Conservation (phyloP, 2,797 vertebrate genomes). For the Eospalax fontanierii region DNA sequence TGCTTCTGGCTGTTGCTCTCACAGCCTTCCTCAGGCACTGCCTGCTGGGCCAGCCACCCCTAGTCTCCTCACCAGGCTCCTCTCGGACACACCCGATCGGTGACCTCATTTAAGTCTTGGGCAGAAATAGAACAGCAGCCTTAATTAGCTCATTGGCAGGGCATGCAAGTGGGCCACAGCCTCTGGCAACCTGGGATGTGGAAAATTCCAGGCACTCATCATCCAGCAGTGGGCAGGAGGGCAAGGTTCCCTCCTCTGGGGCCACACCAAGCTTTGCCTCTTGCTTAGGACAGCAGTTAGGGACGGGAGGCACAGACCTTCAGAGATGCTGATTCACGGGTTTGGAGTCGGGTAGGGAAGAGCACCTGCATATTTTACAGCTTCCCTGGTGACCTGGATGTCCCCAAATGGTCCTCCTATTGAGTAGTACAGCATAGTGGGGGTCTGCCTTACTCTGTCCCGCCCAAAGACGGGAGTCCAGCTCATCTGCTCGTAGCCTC, state of each 20-base stretch:
- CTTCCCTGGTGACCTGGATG: accelerated
- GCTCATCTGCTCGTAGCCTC: not conserved
- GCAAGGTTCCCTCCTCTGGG: not conserved
- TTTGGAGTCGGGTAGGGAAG: accelerated
- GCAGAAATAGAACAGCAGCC: slow-evolving; percentile 46
- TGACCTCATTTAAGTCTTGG: slow-evolving; percentile 62
- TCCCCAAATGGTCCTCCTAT: not conserved
- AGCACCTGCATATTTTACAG: accelerated
- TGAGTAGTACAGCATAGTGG: accelerated
- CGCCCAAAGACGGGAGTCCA: accelerated
- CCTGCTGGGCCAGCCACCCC: not conserved
- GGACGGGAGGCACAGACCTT: not conserved
- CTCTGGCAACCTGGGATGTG: not conserved
- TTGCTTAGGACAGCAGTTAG: not conserved
- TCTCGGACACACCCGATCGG: not conserved
- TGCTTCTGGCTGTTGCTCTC: accelerated
- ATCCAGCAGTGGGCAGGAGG: accelerated
- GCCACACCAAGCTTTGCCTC: not conserved
- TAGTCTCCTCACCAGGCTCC: not conserved
- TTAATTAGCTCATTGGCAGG: not conserved
- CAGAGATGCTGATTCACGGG: not conserved
- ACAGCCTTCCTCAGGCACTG: not conserved
- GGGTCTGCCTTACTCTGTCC: not conserved
- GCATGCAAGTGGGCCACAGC: not conserved
- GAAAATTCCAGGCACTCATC: not conserved